phyloP scores from a whole-genome alignment of 2,113 vertebrate genomes.

The Dromiciops gliroides region DNA sequence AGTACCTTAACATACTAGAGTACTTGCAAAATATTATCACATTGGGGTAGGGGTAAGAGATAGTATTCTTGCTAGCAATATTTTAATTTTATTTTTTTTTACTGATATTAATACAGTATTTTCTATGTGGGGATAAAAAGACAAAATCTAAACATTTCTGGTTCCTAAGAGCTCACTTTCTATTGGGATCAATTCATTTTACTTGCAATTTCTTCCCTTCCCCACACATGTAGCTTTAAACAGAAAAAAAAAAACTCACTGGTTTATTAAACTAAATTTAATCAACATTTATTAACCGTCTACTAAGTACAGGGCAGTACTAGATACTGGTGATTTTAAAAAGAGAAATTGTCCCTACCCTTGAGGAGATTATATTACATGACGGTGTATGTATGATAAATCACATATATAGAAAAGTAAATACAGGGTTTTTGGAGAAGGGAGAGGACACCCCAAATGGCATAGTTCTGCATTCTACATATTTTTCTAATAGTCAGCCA shows the following conservation, averaged over 20 bases:
- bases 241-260: neutral
- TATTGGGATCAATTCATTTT: neutral
- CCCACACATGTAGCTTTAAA: neutral
- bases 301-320: neutral
- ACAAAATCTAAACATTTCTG: neutral
- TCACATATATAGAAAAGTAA: neutral
- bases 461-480: neutral
- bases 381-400: neutral
- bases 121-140: neutral
- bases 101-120: neutral
- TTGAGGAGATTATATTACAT: neutral
- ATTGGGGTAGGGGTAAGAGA: neutral
- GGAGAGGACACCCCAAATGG: neutral
- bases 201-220: neutral
- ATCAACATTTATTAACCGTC: neutral
- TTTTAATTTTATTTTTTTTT: too few species aligned
- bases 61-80: neutral
- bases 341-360: neutral
- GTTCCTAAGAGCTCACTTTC: neutral
- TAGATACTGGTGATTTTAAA: neutral
- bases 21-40: neutral
- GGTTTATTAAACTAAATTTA: neutral
- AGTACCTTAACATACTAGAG: neutral
- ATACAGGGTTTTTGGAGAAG: neutral
- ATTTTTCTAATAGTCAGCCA: slow-evolving; percentile 6